Evolutionary conservation across 2,113 vertebrate species (phyloP).

Genomic region (Pandion haliaetus): DNA sequence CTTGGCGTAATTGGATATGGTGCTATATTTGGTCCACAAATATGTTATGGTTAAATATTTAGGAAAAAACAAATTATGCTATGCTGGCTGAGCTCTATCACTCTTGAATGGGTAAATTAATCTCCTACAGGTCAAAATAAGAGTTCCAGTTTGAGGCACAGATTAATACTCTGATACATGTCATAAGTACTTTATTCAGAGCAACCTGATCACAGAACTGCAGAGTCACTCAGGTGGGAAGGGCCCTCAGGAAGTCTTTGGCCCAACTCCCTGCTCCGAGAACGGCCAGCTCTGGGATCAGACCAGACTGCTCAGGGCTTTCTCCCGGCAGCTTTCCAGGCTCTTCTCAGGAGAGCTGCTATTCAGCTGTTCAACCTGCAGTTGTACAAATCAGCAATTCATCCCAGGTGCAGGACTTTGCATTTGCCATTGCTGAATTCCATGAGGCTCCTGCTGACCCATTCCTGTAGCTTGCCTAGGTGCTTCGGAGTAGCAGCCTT

Average conservation of each 20-base stretch:
- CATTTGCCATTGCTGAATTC: not conserved
- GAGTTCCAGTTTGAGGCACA: not conserved
- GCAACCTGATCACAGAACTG: not conserved
- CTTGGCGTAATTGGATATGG: not conserved
- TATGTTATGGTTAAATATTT: not conserved
- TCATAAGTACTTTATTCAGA: not conserved
- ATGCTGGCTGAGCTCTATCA: not conserved
- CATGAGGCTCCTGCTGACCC: not conserved
- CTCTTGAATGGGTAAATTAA: not conserved
- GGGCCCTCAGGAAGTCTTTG: not conserved
- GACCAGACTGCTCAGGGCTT: not conserved
- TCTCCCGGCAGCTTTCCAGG: not conserved
- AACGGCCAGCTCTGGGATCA: not conserved
- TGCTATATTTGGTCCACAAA: not conserved
- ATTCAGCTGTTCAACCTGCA: not conserved
- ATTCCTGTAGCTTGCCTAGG: not conserved
- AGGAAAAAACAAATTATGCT: not conserved
- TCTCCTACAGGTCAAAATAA: not conserved
- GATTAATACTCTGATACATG: not conserved
- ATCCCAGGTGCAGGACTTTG: not conserved
- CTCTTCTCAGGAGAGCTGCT: not conserved
- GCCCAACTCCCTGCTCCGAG: not conserved
- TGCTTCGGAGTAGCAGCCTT: not conserved
- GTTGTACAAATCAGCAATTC: not conserved
- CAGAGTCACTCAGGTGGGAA: not conserved